phyloP scores from a whole-genome alignment of 1,140 invertebrate genomes.

The Lordiphosa stackelbergi region DNA sequence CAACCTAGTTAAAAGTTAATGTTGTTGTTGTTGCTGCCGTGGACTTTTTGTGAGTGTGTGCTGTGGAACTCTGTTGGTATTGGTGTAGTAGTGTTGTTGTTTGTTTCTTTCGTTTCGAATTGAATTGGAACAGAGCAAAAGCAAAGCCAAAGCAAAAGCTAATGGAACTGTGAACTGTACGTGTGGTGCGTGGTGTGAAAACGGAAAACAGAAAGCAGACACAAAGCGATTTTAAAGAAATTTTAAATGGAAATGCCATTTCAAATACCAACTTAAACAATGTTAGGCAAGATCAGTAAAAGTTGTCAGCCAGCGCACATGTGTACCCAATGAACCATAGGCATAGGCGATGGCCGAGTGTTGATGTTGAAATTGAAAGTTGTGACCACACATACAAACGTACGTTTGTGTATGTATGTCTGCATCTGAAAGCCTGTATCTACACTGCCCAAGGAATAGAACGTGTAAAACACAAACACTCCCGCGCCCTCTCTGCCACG shows the following conservation, averaged over 20 bases:
- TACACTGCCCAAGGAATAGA: constrained; percentile 45
- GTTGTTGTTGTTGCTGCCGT: constrained; percentile 53
- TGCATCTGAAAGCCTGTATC: constrained; percentile 10
- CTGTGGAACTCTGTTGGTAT: constrained; percentile 37
- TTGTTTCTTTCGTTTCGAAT: constrained; percentile 45
- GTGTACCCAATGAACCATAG: constrained; percentile 7
- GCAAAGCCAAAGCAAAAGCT: constrained; percentile 40
- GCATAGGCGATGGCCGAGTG: constrained; percentile 26
- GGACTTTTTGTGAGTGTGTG: constrained; percentile 59
- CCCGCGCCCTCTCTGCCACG: background rate
- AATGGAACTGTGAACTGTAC: constrained; percentile 22
- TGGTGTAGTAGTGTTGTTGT: constrained; percentile 31
- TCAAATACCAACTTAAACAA: constrained; percentile 19
- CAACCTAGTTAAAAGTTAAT: constrained; percentile 75
- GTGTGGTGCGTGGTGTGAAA: constrained; percentile 12
- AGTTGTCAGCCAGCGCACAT: constrained; percentile 9
- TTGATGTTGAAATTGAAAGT: constrained; percentile 51
- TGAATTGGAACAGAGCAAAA: constrained; percentile 31
- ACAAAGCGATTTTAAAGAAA: constrained; percentile 15
- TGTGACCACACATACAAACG: constrained; percentile 15
- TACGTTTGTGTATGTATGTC: background rate
- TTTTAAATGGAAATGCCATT: constrained; percentile 25
- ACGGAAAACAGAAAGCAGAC: constrained; percentile 13
- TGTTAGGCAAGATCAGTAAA: constrained; percentile 24
- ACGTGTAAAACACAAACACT: constrained; percentile 23